Base-by-base conservation (phyloP, 1,140 invertebrate species). In the Drosophila pseudoananassae region DNA sequence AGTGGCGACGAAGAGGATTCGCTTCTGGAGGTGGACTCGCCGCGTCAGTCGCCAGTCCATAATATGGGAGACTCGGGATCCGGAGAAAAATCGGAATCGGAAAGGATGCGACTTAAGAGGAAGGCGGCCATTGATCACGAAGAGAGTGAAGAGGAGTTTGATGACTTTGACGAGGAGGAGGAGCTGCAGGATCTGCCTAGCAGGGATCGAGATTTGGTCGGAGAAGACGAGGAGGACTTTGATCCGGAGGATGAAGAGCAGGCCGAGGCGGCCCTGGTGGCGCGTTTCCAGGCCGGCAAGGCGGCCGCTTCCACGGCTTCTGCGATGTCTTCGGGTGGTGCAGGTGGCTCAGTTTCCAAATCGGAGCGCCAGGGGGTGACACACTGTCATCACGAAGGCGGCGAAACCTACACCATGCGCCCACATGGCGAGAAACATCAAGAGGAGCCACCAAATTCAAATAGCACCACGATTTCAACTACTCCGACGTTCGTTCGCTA, bases 401-500 rank as follows among this genome's bases (percentile, higher is more conserved):
- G 93, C 6, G 94, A 93, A 60, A 94, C 94, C 2, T 95, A 95
- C 68, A 95, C 94, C 4, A 95, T 95, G 94, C 92, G 94, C 15
- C 94, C 94, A 0, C 78, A 78, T 51, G 75, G 69, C 7, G 87
- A 90, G 25, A 65, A 68, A 14, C 82, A 56, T 7, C 40, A 40
- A 9, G 81, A 81, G 17, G 83, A 79, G 49, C 23, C 57, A 0
- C 4, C 25, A 0, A 43, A 15, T 20, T 8, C 43, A 14, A 46
- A 17, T 1, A n/a, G 29, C 14, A 14, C 58, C 12, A 20, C 46
- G 4, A 3, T 74, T 4, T n/a, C 64, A 4, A 20, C 74, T 20
- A 27, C 61, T 12, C 20, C 78, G 9, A 59, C 78, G 8, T 88
- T 76, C 58, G 83, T 63, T 31, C 56, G 73, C 17, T 75, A 68